A percentile compares a stretch with the other conserved stretches of the same genome.
These are phyloP conservation scores for Chloropsis cyanopogon DNA, from an alignment of 2,113 vertebrate species.

Conservation along the genomic window DNA sequence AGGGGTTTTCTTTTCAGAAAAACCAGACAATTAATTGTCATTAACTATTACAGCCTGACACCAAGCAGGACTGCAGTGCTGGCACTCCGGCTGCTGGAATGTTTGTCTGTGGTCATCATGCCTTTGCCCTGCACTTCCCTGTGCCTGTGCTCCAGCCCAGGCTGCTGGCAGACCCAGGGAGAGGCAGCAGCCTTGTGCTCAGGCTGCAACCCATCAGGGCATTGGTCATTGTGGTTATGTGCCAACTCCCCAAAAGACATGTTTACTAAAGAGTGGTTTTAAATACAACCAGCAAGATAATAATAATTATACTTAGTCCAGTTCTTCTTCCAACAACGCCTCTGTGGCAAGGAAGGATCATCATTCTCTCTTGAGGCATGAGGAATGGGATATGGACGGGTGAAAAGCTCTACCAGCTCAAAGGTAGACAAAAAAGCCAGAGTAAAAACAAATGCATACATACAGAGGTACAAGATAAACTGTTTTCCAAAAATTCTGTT, in stretches of 20 bases:
- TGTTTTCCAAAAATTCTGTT: not conserved
- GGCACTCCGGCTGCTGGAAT: not conserved
- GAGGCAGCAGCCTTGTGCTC: not conserved
- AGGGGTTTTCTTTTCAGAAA: not conserved
- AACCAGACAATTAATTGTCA: not conserved
- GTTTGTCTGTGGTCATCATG: fast-evolving
- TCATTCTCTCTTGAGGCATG: not conserved
- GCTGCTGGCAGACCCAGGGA: not conserved
- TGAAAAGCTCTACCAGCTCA: not conserved
- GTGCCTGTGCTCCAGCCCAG: not conserved
- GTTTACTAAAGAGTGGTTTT: not conserved
- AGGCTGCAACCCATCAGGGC: not conserved
- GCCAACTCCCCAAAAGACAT: not conserved
- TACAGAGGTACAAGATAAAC: not conserved
- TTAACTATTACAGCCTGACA: not conserved
- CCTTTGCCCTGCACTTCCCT: not conserved
- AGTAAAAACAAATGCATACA: not conserved
- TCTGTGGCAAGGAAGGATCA: not conserved
- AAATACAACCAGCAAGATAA: not conserved
- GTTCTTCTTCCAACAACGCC: not conserved
- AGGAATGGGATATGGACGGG: not conserved
- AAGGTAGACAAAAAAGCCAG: not conserved
- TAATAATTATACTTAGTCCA: not conserved
- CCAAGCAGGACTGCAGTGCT: not conserved
- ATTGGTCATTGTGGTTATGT: not conserved